A percentile compares a stretch with the other conserved stretches of the same genome.
These are phyloP conservation scores for Malurus cyaneus DNA, from an alignment of 2,113 vertebrate species.

Conservation along the genomic window DNA sequence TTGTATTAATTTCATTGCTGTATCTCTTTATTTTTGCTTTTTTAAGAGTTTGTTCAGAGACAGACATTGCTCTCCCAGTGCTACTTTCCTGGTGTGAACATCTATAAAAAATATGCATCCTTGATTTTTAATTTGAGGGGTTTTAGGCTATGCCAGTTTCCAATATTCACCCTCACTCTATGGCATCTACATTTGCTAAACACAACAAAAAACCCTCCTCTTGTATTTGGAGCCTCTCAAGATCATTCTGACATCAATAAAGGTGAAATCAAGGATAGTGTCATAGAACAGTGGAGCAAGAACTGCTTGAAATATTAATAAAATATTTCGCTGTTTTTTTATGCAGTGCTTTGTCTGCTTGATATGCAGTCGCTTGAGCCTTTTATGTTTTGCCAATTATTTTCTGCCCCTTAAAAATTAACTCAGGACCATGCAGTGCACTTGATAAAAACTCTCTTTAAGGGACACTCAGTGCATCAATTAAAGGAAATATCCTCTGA, in stretches of 20 bases:
- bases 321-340: neutral
- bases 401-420: neutral
- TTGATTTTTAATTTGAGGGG: neutral
- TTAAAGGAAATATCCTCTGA: rapidly evolving
- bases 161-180: neutral
- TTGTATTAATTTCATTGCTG: neutral
- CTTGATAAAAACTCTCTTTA: neutral
- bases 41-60: neutral
- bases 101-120: neutral
- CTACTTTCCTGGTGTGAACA: neutral
- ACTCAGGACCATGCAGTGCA: neutral
- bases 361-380: neutral
- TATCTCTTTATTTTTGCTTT: conserved; percentile 7
- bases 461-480: rapidly evolving
- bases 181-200: neutral
- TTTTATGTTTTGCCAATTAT: neutral
- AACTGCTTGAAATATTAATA: neutral
- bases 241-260: neutral
- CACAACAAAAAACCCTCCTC: neutral
- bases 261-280: neutral
- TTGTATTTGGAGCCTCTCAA: neutral
- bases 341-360: neutral
- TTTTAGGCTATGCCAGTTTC: neutral
- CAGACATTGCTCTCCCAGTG: neutral
- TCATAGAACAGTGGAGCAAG: neutral